Base-by-base conservation (phyloP, 2,888 invertebrate species). In the Pandemis heparana region DNA sequence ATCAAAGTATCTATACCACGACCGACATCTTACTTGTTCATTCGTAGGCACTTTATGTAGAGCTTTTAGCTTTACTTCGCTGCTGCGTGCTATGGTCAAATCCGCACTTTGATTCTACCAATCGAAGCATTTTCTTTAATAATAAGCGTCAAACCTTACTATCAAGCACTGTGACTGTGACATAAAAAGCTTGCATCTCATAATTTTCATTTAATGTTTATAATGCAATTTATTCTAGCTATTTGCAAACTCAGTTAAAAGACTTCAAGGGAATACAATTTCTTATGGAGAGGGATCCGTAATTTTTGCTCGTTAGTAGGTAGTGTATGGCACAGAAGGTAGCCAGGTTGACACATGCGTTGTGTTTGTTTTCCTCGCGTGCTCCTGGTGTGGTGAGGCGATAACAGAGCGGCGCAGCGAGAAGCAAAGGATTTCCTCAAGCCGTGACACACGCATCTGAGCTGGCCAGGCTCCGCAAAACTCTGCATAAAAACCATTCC, bases 401-500 rank as follows among this genome's bases (percentile, higher is more conserved):
- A 56, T 56, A 56, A 56, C 16, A 18, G 16, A 16, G 51, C 18
- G 16, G 53, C 62, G 18, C 51, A 65, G 56, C 5, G 51, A 59
- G 65, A 70, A 61, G 43, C 51, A 60, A 16, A 23, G 51, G 65
- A 41, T 70, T 65, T 70, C 74, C 70, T 74, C 65, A 38, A 64
- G 53, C 32, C 59, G 60, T 74, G 74, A 70, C 74, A 74, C 74
- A 74, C 64, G 46, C 72, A 67, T 72, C 73, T 61, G 74, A 68
- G 59, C 53, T 59, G 71, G 56, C 64, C 38, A 70, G 53, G 46
- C 38, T 64, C 74, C 63, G 73, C 69, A 65, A 64, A 74, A 70
- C 74, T 70, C 48, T 23, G 38, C 70, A 74, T 70, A 74, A 74
- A 74, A 74, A 69, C 70, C 73, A 65, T 53, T 74, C 74, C 74